phyloP scores from a whole-genome alignment of 1,140 invertebrate genomes.

The Oryctes rhinoceros region DNA sequence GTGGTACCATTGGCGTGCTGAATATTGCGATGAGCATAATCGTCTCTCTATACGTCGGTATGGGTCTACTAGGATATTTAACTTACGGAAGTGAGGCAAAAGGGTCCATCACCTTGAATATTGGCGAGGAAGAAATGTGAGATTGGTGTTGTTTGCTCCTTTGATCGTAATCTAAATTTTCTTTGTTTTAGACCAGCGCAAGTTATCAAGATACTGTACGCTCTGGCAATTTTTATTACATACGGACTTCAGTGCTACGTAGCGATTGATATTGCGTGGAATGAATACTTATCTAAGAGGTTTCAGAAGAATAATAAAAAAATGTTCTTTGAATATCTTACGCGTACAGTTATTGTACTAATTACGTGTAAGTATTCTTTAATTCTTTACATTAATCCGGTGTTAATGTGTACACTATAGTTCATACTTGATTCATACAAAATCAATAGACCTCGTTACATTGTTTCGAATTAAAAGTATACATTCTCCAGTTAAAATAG shows the following conservation, averaged over 20 bases:
- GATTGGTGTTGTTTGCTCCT: slow-evolving; percentile 47
- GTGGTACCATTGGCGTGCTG: slow-evolving; percentile 75
- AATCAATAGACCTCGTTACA: no score
- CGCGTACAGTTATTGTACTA: slow-evolving; percentile 74
- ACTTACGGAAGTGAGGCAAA: slow-evolving; percentile 71
- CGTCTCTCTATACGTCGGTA: slow-evolving; percentile 73
- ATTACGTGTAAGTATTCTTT: slow-evolving; percentile 80
- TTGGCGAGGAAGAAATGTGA: slow-evolving; percentile 69
- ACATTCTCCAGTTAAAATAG: no score
- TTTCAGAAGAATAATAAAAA: slow-evolving; percentile 60
- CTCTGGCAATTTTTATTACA: slow-evolving; percentile 82
- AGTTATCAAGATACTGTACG: slow-evolving; percentile 78
- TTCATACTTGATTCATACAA: no score
- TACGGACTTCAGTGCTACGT: slow-evolving; percentile 91
- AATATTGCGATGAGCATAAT: slow-evolving; percentile 81
- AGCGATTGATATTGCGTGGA: slow-evolving; percentile 88
- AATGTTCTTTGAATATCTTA: slow-evolving; percentile 71
- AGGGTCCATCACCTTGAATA: slow-evolving; percentile 76
- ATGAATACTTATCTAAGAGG: slow-evolving; percentile 66
- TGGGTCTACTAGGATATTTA: slow-evolving; percentile 84
- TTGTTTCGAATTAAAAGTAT: no score
- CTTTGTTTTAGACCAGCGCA: slow-evolving; percentile 62
- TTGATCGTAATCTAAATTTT: background rate
- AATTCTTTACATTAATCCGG: background rate
- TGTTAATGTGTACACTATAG: background rate